phyloP scores from a whole-genome alignment of 2,797 vertebrate species.

The Acropternis orthonyx region DNA sequence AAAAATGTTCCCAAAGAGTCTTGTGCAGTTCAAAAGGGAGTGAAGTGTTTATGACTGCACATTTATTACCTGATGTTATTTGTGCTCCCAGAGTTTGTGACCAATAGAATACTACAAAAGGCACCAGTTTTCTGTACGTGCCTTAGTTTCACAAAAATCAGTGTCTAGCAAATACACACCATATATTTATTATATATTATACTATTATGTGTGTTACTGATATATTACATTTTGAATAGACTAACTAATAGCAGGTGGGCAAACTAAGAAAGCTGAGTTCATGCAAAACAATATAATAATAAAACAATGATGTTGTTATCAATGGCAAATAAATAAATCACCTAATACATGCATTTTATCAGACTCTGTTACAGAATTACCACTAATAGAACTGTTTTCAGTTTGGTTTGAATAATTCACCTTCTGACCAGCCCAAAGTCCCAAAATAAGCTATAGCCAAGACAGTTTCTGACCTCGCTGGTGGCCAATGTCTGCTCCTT shows the following conservation, averaged over 20 bases:
- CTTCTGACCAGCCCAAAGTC: neutral
- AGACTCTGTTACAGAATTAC: neutral
- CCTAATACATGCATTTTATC: neutral
- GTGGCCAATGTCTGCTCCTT: fast-evolving
- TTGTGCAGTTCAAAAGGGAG: fast-evolving
- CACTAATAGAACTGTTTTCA: neutral
- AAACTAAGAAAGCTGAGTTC: neutral
- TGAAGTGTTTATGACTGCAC: neutral
- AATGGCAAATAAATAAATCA: neutral
- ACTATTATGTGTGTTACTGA: neutral
- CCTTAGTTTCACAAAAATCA: neutral
- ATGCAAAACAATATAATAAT: neutral
- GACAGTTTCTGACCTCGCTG: neutral
- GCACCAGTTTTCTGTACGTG: neutral
- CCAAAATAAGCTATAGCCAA: neutral
- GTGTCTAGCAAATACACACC: neutral
- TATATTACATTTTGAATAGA: neutral
- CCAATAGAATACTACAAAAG: neutral
- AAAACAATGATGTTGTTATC: neutral
- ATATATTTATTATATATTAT: neutral
- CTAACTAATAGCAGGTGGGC: neutral
- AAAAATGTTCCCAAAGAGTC: neutral
- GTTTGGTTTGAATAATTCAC: neutral
- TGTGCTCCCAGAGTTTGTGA: neutral
- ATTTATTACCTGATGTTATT: neutral